phyloP scores from a whole-genome alignment of 2,113 vertebrate species.

The Pollachius pollachius region DNA sequence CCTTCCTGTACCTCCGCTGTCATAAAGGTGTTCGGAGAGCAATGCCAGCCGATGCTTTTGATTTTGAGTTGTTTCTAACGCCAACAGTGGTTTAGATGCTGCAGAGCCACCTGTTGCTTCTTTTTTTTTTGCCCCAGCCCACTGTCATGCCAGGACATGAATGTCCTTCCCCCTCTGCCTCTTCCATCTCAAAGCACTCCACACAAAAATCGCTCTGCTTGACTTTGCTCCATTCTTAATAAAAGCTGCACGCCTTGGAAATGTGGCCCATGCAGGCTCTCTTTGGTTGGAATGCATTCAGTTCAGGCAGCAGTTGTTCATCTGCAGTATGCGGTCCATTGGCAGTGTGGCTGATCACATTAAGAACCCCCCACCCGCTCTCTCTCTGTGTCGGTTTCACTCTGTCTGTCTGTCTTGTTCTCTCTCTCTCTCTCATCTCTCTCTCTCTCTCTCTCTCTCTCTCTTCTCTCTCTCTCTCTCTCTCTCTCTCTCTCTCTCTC shows the following conservation, averaged over 20 bases:
- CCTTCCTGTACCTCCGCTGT: neutral
- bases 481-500: too few relatives aligned
- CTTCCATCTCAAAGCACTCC: slow-evolving; percentile 16
- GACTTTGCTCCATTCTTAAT: neutral
- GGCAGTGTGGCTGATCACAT: slow-evolving; percentile 20
- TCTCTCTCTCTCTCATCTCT: too few relatives aligned
- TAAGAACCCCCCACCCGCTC: neutral
- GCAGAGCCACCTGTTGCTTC: slow-evolving; percentile 45
- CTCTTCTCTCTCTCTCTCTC: too few relatives aligned
- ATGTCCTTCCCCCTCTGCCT: slow-evolving; percentile 16
- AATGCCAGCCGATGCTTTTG: neutral
- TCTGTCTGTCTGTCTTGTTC: too few relatives aligned
- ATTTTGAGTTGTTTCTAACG: slow-evolving; percentile 31
- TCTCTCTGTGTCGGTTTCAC: too few relatives aligned
- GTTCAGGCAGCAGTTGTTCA: slow-evolving; percentile 1
- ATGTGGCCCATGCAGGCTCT: neutral
- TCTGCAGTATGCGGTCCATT: slow-evolving; percentile 19
- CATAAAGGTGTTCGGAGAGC: slow-evolving; percentile 10
- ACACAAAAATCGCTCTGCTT: slow-evolving; percentile 1
- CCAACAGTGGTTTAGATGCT: slow-evolving; percentile 49
- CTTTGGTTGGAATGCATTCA: slow-evolving; percentile 1
- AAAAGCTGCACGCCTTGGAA: neutral
- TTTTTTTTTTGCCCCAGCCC: neutral
- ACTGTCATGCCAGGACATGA: slow-evolving; percentile 60
- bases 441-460: too few relatives aligned